These are phyloP conservation scores for Hypomecis atomaria DNA, from an alignment of 2,888 invertebrate genomes.

Conservation along the genomic window DNA sequence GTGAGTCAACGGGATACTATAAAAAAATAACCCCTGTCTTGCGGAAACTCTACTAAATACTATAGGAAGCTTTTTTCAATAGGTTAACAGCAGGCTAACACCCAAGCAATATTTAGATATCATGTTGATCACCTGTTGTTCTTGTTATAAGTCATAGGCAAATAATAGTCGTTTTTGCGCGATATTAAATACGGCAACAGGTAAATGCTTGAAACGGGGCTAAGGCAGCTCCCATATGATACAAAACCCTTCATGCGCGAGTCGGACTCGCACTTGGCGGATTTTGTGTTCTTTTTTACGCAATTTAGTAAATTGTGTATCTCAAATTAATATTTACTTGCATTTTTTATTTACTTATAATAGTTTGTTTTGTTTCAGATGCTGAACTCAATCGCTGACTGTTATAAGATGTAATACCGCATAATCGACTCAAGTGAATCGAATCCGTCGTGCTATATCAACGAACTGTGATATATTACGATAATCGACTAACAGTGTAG, in stretches of 20 bases:
- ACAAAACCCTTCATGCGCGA: too few relatives aligned
- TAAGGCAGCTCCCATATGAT: too few relatives aligned
- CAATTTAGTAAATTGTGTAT: too few relatives aligned
- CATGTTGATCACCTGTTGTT: too few relatives aligned
- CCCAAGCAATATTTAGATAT: too few relatives aligned
- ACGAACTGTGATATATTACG: constrained; percentile 44
- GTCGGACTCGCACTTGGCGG: too few relatives aligned
- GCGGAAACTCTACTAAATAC: background rate
- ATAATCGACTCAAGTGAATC: constrained; percentile 37
- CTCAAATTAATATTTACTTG: background rate
- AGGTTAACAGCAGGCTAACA: background rate
- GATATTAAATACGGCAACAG: too few relatives aligned
- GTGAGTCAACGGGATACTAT: constrained; percentile 7
- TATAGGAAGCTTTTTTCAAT: background rate
- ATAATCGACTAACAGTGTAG: constrained; percentile 56
- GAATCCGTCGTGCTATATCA: constrained; percentile 32
- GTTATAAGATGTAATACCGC: constrained; percentile 48
- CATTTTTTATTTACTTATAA: background rate
- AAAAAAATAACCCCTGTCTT: constrained; percentile 3
- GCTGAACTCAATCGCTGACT: constrained; percentile 54
- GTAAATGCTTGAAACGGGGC: too few relatives aligned
- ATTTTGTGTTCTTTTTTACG: too few relatives aligned
- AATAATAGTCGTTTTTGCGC: too few relatives aligned
- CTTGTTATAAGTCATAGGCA: too few relatives aligned
- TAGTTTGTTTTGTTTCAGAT: constrained; percentile 59